A percentile compares a stretch with the other conserved stretches of the same genome.
Conservation (phyloP, 1,140 invertebrate species). For the Micrasema minimum region DNA sequence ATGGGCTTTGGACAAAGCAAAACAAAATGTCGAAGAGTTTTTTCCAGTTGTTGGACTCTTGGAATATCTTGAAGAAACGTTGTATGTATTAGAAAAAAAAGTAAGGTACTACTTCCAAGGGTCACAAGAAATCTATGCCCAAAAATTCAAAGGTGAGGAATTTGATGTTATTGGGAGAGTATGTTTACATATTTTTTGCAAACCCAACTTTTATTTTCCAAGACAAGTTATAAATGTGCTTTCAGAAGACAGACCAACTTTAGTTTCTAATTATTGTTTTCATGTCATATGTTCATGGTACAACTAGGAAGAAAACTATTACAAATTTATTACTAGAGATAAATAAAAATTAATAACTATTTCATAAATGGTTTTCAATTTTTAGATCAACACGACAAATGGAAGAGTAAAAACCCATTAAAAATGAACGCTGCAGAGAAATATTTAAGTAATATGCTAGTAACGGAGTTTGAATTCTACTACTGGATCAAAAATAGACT, state of each 20-base stretch:
- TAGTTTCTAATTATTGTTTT: too few relatives aligned
- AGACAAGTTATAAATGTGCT: too few relatives aligned
- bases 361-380: neutral
- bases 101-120: constrained; percentile 73
- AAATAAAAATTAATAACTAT: too few relatives aligned
- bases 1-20: constrained; percentile 72
- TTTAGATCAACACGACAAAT: constrained; percentile 42
- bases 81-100: constrained; percentile 68
- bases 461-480: constrained; percentile 72
- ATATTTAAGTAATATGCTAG: constrained; percentile 31
- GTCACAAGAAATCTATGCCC: constrained; percentile 66
- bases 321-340: too few relatives aligned
- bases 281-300: too few relatives aligned
- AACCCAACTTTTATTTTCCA: too few relatives aligned
- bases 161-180: too few relatives aligned
- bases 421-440: constrained; percentile 8
- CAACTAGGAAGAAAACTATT: too few relatives aligned
- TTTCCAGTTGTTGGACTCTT: constrained; percentile 75
- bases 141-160: constrained; percentile 68
- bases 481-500: constrained; percentile 70
- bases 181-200: too few relatives aligned
- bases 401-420: constrained; percentile 34
- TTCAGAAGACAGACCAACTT: too few relatives aligned
- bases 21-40: constrained; percentile 72
- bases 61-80: constrained; percentile 72